Base-by-base conservation (phyloP, 2,888 invertebrate genomes). In the Thymelicus acteon region DNA sequence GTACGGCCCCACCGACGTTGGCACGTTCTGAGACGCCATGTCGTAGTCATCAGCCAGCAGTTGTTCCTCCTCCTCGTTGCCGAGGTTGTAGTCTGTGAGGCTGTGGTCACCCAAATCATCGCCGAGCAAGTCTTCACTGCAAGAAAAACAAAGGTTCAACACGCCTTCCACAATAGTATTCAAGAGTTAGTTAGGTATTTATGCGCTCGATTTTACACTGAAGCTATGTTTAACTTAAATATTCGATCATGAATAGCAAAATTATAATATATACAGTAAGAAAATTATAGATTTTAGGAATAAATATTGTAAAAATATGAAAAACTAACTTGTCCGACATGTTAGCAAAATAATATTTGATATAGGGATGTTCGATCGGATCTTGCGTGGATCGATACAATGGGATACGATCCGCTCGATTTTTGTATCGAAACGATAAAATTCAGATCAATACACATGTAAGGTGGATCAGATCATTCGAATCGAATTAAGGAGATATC, bases 301-400 rank as follows among this genome's bases (percentile, higher is more conserved):
- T 47, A 72, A 58, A 65, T 60, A 72, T 19, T 52, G 60, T n/a
- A 58, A 67, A 57, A 58, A 24, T 72, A 65, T 68, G 67, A 62
- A 60, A 70, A 74, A 92, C 92, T 87, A 86, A 93, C 93, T 90
- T 91, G 84, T 93, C 93, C 89, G 93, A 93, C 93, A 93, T 93
- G 85, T 91, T 92, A 88, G 83, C 83, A 85, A 83, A 79, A 31
- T n/a, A n/a, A n/a, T n/a, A n/a, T n/a, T n/a, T n/a, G n/a, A n/a
- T n/a, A n/a, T n/a, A n/a, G n/a, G n/a, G n/a, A n/a, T n/a, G n/a
- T n/a, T n/a, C n/a, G n/a, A n/a, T n/a, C n/a, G n/a, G n/a, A n/a
- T n/a, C n/a, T n/a, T n/a, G n/a, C n/a, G n/a, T n/a, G n/a, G n/a
- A n/a, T n/a, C n/a, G n/a, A n/a, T n/a, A n/a, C n/a, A n/a, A n/a